Conservation (phyloP, 1,140 invertebrate species). For the Camponotus vicinus region DNA sequence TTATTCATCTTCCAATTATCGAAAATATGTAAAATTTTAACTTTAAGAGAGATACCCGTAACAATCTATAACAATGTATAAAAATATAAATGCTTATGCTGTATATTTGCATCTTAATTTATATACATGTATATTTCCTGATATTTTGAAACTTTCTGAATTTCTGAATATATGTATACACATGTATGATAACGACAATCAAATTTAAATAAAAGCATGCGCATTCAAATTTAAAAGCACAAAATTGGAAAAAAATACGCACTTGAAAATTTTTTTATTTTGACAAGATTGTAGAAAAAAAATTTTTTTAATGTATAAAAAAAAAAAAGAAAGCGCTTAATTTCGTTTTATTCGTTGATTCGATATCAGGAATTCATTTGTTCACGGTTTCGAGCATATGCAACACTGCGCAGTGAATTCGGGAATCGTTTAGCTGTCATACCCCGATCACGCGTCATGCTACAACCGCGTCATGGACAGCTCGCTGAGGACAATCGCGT, state of each 20-base stretch:
- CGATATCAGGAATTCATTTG: conserved; percentile 30
- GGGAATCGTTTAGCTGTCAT: conserved; percentile 54
- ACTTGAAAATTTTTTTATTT: no score
- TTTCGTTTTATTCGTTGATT: not conserved
- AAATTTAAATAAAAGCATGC: not conserved
- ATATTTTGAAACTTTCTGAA: not conserved
- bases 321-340: not conserved
- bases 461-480: conserved; percentile 63
- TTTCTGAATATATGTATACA: not conserved
- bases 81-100: not conserved
- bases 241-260: not conserved
- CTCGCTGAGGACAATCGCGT: conserved; percentile 82
- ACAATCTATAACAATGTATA: not conserved
- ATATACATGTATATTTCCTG: not conserved
- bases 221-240: not conserved
- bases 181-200: not conserved
- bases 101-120: not conserved
- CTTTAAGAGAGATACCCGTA: not conserved
- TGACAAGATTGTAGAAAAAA: no score
- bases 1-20: not conserved
- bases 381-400: conserved; percentile 26
- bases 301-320: not conserved
- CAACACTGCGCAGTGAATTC: conserved; percentile 25
- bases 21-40: not conserved
- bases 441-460: conserved; percentile 60